phyloP scores from a whole-genome alignment of 2,888 invertebrate species.

The Alsophila aescularia region DNA sequence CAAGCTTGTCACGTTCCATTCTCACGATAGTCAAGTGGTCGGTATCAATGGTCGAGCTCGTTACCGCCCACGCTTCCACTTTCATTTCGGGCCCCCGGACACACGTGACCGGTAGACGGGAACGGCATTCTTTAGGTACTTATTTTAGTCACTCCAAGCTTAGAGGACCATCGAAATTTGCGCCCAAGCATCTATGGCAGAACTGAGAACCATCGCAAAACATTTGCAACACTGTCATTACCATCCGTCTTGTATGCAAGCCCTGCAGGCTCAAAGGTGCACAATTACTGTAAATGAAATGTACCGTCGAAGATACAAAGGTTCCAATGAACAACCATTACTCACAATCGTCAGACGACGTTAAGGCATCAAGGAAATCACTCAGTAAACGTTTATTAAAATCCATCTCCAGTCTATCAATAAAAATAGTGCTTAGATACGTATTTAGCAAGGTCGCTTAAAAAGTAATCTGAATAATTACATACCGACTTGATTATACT shows the following conservation, averaged over 20 bases:
- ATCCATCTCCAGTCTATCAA: slow-evolving; percentile 30
- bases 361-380: slow-evolving; percentile 24
- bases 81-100: slow-evolving; percentile 70
- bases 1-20: slow-evolving; percentile 56
- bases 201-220: slow-evolving; percentile 57
- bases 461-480: slow-evolving; percentile 37
- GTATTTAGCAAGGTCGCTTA: slow-evolving; percentile 32
- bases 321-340: slow-evolving; percentile 44
- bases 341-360: slow-evolving; percentile 45
- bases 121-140: slow-evolving; percentile 66
- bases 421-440: slow-evolving; percentile 28
- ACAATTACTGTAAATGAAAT: slow-evolving; percentile 58
- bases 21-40: slow-evolving; percentile 64
- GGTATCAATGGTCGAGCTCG: slow-evolving; percentile 39
- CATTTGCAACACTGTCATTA: slow-evolving; percentile 70
- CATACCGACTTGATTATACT: slow-evolving; percentile 33
- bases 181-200: slow-evolving; percentile 52
- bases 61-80: slow-evolving; percentile 77
- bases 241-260: slow-evolving; percentile 53
- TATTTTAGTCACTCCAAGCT: slow-evolving; percentile 49
- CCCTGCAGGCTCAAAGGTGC: slow-evolving; percentile 54
- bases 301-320: slow-evolving; percentile 48
- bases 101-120: slow-evolving; percentile 69
- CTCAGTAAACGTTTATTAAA: slow-evolving; percentile 6
- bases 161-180: slow-evolving; percentile 56